These are phyloP conservation scores for Myotis planiceps DNA, from an alignment of 2,797 vertebrate species.

Conservation along the genomic window DNA sequence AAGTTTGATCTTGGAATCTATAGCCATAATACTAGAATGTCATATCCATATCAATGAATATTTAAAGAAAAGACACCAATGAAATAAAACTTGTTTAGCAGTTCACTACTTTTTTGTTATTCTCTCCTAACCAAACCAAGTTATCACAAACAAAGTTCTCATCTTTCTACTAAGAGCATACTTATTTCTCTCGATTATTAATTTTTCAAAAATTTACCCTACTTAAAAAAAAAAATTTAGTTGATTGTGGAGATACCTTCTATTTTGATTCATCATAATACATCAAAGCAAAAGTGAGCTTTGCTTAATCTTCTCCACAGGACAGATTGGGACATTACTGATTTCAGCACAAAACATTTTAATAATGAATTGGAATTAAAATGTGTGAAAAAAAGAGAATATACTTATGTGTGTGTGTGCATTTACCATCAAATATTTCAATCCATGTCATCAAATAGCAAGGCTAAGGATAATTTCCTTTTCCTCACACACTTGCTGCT, in stretches of 20 bases:
- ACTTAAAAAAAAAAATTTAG: not conserved
- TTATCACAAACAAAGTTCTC: not conserved
- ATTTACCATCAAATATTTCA: not conserved
- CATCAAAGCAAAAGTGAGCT: not conserved
- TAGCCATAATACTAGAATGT: not conserved
- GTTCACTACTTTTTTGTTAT: not conserved
- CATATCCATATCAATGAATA: not conserved
- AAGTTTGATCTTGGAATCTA: not conserved
- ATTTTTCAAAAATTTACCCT: not conserved
- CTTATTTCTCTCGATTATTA: conserved; percentile 26
- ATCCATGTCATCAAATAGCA: not conserved
- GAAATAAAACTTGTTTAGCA: not conserved
- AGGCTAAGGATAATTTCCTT: not conserved
- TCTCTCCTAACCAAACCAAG: not conserved
- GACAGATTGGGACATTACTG: not conserved
- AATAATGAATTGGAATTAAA: conserved; percentile 22
- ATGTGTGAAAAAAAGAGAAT: not conserved
- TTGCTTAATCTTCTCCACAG: not conserved
- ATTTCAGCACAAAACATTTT: not conserved
- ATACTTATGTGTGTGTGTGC: not conserved
- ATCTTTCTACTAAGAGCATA: not conserved
- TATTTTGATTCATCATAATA: not conserved
- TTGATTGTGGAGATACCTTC: not conserved
- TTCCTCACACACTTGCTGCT: not conserved
- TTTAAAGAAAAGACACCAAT: not conserved